A percentile compares a stretch with the other conserved stretches of the same genome.
phyloP scores from a whole-genome alignment of 2,113 vertebrate species.

The Burhinus oedicnemus region DNA sequence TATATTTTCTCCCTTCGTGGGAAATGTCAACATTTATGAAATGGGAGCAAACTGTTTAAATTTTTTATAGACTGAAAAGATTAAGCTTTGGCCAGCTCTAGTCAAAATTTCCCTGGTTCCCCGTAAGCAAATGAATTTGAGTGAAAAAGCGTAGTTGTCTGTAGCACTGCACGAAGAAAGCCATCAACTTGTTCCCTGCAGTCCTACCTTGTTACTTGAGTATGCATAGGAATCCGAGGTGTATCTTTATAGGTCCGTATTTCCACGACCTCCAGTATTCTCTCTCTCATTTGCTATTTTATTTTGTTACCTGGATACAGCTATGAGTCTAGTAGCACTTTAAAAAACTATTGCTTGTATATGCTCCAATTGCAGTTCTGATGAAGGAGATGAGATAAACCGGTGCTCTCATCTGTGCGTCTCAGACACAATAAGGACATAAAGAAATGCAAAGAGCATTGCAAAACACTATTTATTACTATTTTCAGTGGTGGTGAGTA shows the following conservation, averaged over 20 bases:
- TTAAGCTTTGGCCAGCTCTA: conserved; percentile 2
- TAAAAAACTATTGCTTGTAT: background rate
- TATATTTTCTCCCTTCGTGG: background rate
- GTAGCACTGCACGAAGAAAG: background rate
- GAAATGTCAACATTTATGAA: conserved; percentile 37
- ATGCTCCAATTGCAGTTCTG: background rate
- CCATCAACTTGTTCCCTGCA: conserved; percentile 17
- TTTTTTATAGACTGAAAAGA: conserved; percentile 58
- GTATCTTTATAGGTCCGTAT: background rate
- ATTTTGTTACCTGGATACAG: conserved; percentile 29
- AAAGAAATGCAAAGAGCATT: conserved; percentile 6
- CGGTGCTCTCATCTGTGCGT: background rate
- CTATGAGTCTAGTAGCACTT: background rate
- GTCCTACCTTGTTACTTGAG: conserved; percentile 16
- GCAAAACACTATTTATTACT: conserved; percentile 4
- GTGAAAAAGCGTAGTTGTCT: background rate
- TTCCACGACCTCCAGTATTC: background rate
- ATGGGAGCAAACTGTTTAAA: conserved; percentile 36
- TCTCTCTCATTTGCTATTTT: conserved; percentile 19
- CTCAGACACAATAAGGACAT: background rate
- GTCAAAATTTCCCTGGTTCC: conserved; percentile 53
- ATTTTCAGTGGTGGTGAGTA: background rate
- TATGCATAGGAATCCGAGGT: background rate
- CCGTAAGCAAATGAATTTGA: conserved; percentile 40
- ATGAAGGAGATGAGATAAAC: conserved; percentile 16